These are phyloP conservation scores for Galeopsomyia nigrocyanea DNA, from an alignment of 2,888 invertebrate species.

Conservation along the genomic window DNA sequence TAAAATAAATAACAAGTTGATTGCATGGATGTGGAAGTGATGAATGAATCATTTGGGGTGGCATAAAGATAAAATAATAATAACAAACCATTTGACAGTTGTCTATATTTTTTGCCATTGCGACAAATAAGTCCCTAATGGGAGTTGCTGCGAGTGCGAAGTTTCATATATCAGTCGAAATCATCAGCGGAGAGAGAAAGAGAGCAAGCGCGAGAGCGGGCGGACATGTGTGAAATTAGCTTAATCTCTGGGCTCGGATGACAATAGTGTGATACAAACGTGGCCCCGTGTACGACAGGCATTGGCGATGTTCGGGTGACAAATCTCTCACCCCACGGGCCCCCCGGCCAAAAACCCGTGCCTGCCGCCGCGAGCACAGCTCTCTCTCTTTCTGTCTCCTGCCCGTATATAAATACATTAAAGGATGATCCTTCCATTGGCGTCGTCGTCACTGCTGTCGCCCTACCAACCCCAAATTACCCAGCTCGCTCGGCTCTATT, in stretches of 20 bases:
- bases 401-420: slow-evolving; percentile 68
- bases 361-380: slow-evolving; percentile 13
- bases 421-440: slow-evolving; percentile 65
- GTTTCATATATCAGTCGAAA: slow-evolving; percentile 53
- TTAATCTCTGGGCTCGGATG: slow-evolving; percentile 68
- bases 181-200: slow-evolving; percentile 45
- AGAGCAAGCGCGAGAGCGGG: slow-evolving; percentile 49
- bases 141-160: slow-evolving; percentile 43
- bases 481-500: slow-evolving; percentile 18
- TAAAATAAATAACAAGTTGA: slow-evolving; percentile 20
- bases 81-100: slow-evolving; percentile 36
- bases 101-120: slow-evolving; percentile 35
- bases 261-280: slow-evolving; percentile 68
- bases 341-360: slow-evolving; percentile 45
- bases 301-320: slow-evolving; percentile 64
- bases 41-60: slow-evolving; percentile 21
- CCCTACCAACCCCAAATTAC: slow-evolving; percentile 39
- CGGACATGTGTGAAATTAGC: slow-evolving; percentile 70
- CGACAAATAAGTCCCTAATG: slow-evolving; percentile 19
- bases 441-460: slow-evolving; percentile 11
- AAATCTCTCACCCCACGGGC: slow-evolving; percentile 65
- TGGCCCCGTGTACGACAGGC: slow-evolving; percentile 65
- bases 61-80: slow-evolving; percentile 33
- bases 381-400: slow-evolving; percentile 56
- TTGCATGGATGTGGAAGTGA: neutral